Conservation (phyloP, 2,888 invertebrate species). For the Theodoxus fluviatilis region DNA sequence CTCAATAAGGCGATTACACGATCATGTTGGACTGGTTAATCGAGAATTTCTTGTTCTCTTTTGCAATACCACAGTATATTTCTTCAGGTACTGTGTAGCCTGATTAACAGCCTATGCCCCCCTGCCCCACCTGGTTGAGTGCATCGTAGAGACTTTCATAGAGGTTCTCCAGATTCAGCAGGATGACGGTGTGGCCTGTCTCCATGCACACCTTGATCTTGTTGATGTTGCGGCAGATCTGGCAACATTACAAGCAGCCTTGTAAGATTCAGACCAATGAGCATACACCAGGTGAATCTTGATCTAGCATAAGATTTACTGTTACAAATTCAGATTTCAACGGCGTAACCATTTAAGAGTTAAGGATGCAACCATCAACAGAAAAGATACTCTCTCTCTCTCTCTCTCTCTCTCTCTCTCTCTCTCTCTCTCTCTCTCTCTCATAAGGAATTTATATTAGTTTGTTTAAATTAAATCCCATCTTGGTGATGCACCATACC, state of each 20-base stretch:
- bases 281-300: background rate
- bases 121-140: slow-evolving; percentile 52
- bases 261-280: background rate
- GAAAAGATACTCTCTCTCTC: background rate
- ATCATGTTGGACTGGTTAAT: no score
- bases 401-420: background rate
- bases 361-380: background rate
- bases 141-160: slow-evolving; percentile 63
- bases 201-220: slow-evolving; percentile 62
- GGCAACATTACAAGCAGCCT: slow-evolving; percentile 14
- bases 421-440: no score
- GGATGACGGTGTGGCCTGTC: slow-evolving; percentile 56
- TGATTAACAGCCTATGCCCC: no score
- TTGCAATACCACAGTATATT: no score
- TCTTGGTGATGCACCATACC: no score
- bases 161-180: slow-evolving; percentile 58
- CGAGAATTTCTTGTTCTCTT: no score
- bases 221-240: slow-evolving; percentile 62
- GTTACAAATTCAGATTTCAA: background rate
- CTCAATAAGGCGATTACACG: no score
- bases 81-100: no score
- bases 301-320: background rate
- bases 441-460: no score
- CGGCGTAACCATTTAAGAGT: background rate
- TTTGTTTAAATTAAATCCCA: no score